phyloP scores from a whole-genome alignment of 1,140 invertebrate genomes.

The Capitella teleta region DNA sequence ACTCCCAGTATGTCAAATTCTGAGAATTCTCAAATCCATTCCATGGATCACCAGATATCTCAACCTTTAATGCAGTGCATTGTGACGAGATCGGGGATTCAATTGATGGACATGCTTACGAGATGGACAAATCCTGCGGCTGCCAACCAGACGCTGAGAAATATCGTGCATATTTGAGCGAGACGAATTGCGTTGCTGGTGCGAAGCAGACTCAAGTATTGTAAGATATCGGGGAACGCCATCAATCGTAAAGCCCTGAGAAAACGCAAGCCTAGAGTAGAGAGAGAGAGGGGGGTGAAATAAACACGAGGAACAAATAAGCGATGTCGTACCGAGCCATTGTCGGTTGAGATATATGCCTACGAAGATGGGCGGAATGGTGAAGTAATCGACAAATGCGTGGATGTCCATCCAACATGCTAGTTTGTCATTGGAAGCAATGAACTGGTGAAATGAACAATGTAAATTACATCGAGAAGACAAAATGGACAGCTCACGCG shows the following conservation, averaged over 20 bases:
- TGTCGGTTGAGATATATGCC: slow-evolving; percentile 99
- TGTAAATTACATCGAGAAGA: neutral
- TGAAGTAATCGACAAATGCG: slow-evolving; percentile 99
- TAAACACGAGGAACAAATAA: no score
- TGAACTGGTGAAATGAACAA: slow-evolving; percentile 77
- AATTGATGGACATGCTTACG: slow-evolving; percentile 24
- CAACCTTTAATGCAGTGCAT: slow-evolving; percentile 21
- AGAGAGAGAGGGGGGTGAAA: neutral
- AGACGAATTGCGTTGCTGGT: slow-evolving; percentile 39
- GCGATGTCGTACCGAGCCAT: slow-evolving; percentile 80
- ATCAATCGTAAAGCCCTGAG: slow-evolving; percentile 96
- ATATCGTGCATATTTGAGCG: slow-evolving; percentile 30
- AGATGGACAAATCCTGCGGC: slow-evolving; percentile 42
- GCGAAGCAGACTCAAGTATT: slow-evolving; percentile 39
- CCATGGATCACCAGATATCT: slow-evolving; percentile 41
- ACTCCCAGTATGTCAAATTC: slow-evolving; percentile 38
- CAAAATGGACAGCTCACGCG: slow-evolving; percentile 61
- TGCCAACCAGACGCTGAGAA: slow-evolving; percentile 37
- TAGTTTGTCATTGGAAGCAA: slow-evolving; percentile 97
- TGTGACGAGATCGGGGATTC: neutral
- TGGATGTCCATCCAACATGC: slow-evolving; percentile 99
- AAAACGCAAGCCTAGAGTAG: slow-evolving; percentile 89
- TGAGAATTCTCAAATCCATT: slow-evolving; percentile 29
- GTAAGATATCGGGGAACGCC: slow-evolving; percentile 50
- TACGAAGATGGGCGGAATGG: slow-evolving; percentile 99